phyloP scores from a whole-genome alignment of 2,113 vertebrate genomes.

The Prionailurus bengalensis region DNA sequence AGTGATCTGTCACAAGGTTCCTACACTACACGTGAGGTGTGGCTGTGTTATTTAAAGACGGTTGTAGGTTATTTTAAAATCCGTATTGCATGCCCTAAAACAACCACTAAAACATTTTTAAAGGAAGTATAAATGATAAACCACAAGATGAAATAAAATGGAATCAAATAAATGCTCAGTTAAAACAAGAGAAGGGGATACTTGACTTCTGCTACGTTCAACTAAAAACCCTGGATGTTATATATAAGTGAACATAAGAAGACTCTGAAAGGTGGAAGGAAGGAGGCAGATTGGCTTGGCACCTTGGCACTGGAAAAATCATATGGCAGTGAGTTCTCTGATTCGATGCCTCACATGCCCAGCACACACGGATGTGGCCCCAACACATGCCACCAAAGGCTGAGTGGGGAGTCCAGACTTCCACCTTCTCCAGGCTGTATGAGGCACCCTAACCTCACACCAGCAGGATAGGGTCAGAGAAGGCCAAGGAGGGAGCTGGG shows the following conservation, averaged over 20 bases:
- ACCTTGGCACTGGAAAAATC: fast-evolving
- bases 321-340: fast-evolving
- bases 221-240: background rate
- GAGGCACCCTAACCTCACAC: background rate
- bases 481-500: background rate
- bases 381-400: background rate
- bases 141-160: background rate
- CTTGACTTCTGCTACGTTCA: background rate
- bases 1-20: fast-evolving
- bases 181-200: background rate
- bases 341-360: background rate
- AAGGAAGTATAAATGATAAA: background rate
- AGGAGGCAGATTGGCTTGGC: background rate
- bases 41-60: background rate
- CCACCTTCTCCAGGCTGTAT: too few species aligned
- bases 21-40: fast-evolving
- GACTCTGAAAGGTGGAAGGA: background rate
- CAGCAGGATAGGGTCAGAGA: background rate
- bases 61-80: background rate
- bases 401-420: background rate
- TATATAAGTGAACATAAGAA: fast-evolving
- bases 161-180: background rate
- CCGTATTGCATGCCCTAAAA: background rate
- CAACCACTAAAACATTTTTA: background rate
- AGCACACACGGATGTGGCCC: background rate